These are phyloP conservation scores for Cecidostiba fungosa DNA, from an alignment of 2,888 invertebrate genomes.

Conservation along the genomic window DNA sequence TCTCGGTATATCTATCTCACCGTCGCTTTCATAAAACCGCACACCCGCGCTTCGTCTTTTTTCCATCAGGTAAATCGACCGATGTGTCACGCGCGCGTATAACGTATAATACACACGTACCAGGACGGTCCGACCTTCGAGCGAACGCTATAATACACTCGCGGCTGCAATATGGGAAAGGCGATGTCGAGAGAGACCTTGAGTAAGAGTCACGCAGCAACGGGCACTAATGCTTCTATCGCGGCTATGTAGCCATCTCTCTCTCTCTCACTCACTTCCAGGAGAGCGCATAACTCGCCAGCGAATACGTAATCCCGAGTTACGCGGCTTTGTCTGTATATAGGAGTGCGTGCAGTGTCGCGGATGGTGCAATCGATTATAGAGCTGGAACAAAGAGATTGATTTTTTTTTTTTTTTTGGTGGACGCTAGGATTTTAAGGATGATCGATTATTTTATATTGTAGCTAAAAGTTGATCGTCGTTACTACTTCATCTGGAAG, in stretches of 20 bases:
- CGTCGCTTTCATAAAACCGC: neutral
- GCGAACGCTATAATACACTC: neutral
- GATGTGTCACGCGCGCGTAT: conserved; percentile 66
- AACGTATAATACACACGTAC: conserved; percentile 73
- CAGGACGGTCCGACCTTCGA: conserved; percentile 55
- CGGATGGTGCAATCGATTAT: conserved; percentile 69
- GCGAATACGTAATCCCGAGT: conserved; percentile 58
- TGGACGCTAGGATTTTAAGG: too few relatives aligned
- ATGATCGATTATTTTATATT: neutral
- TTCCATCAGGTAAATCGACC: conserved; percentile 42
- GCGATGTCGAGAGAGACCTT: conserved; percentile 72
- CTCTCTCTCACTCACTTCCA: conserved; percentile 55
- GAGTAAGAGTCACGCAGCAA: conserved; percentile 76
- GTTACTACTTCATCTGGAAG: too few relatives aligned
- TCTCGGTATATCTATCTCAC: neutral
- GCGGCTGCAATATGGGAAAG: conserved; percentile 73
- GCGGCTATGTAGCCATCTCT: conserved; percentile 23
- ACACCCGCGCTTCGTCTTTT: conserved; percentile 60
- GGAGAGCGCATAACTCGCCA: conserved; percentile 53
- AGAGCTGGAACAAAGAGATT: conserved; percentile 56
- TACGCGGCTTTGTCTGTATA: conserved; percentile 58
- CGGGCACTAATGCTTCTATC: conserved; percentile 64
- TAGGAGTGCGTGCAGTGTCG: neutral
- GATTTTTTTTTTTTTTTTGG: neutral
- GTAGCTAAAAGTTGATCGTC: too few relatives aligned